These are phyloP conservation scores for Eupleurogrammus muticus DNA, from an alignment of 2,797 vertebrate species.

Conservation along the genomic window DNA sequence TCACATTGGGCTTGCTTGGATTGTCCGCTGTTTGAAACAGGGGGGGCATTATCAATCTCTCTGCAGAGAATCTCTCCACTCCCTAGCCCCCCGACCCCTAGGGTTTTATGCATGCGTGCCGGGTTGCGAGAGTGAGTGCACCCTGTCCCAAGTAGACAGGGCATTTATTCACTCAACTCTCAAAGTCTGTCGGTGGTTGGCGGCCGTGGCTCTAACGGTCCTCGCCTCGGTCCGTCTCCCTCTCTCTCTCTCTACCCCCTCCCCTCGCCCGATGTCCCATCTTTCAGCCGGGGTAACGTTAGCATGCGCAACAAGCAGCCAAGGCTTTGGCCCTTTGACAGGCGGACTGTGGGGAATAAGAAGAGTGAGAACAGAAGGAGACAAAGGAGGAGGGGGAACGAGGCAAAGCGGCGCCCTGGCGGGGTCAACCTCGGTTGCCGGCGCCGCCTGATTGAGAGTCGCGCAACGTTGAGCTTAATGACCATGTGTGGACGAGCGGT, in stretches of 20 bases:
- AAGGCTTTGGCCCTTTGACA: conserved; percentile 78
- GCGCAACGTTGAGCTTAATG: conserved; percentile 69
- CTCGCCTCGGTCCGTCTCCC: conserved; percentile 67
- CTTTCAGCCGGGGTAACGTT: conserved; percentile 67
- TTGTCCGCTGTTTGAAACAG: conserved; percentile 78
- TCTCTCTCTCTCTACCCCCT: too few species aligned
- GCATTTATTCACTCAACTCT: conserved; percentile 83
- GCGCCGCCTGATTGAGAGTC: conserved; percentile 72
- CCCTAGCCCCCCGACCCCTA: conserved; percentile 66
- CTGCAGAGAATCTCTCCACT: conserved; percentile 74
- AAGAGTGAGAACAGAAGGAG: conserved; percentile 67
- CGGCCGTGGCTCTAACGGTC: conserved; percentile 69
- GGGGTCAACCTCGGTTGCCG: conserved; percentile 67
- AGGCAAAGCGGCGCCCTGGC: conserved; percentile 70
- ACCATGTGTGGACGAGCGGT: conserved; percentile 60
- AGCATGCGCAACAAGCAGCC: conserved; percentile 80
- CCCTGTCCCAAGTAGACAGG: conserved; percentile 79
- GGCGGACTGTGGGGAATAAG: conserved; percentile 76
- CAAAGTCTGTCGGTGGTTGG: conserved; percentile 75
- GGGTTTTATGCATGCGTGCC: conserved; percentile 83
- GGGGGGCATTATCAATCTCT: conserved; percentile 84
- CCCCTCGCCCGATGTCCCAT: conserved; percentile 58
- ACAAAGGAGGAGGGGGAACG: conserved; percentile 62
- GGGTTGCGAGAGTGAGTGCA: conserved; percentile 79
- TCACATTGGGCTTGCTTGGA: conserved; percentile 81